Evolutionary conservation across 2,113 vertebrate genomes (phyloP).

Genomic region (Dinomys branickii): DNA sequence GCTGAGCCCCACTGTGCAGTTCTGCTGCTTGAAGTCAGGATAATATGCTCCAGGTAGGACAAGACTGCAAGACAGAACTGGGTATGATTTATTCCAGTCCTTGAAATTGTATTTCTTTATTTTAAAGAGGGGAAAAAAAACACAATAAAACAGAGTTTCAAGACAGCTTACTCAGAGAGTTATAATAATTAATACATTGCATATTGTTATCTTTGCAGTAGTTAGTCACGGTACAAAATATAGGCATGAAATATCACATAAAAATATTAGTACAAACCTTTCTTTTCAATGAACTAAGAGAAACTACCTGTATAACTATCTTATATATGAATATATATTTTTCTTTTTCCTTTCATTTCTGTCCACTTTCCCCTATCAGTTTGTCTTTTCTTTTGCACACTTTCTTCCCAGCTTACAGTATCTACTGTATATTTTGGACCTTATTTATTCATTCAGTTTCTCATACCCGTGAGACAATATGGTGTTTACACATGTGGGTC

Average conservation of each 20-base stretch:
- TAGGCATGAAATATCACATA: neutral
- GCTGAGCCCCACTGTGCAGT: neutral
- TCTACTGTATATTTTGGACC: neutral
- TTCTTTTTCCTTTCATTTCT: neutral
- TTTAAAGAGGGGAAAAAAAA: neutral
- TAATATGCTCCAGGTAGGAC: neutral
- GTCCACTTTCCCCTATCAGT: neutral
- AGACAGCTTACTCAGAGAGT: neutral
- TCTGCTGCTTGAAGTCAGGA: neutral
- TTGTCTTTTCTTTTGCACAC: neutral
- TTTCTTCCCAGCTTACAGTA: neutral
- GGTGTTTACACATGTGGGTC: neutral
- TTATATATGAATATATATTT: too few relatives aligned
- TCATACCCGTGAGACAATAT: neutral
- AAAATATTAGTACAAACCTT: neutral
- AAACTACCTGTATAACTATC: neutral
- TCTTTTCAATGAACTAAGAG: neutral
- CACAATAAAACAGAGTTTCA: neutral
- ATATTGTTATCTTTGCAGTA: neutral
- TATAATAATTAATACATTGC: neutral
- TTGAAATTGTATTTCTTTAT: neutral
- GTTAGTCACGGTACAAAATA: neutral
- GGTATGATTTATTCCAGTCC: slow-evolving; percentile 12
- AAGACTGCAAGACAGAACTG: neutral
- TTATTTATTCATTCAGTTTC: neutral